Evolutionary conservation across 2,797 vertebrate genomes (phyloP), one percentile per base, ranked within the genome.

Genomic region (Cynodonichthys magdalenae): DNA sequence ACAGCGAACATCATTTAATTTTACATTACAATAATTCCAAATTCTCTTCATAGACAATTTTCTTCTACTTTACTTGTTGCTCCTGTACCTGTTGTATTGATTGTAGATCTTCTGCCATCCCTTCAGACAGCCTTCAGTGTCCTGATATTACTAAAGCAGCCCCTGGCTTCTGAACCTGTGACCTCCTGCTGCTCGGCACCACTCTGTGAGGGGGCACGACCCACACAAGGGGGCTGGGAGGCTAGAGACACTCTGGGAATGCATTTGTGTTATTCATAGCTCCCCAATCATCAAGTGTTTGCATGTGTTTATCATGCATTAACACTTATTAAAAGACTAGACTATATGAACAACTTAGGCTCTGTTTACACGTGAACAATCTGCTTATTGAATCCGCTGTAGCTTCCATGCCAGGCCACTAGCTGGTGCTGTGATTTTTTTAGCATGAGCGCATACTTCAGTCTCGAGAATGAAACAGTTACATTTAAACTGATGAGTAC

Each of bases 281-380:
- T 50, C 52, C 41, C 45, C 7, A 39, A 75, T 78, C 75, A 63
- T 66, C 68, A 67, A 74, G 68, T 64, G 59, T 69, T 77, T 87
- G 88, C 85, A 90, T 92, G 90, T 83, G 82, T 90, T 93, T 92
- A 90, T 82, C 90, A 92, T 90, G 84, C 80, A 90, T 93, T 91
- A 89, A 87, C 68, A 83, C 85, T 91, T 77, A 88, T 92, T 93
- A 89, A 74, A 76, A 71, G 59, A 49, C 47, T 71, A 70, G 63
- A 69, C 42, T 12, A 24, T 31, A 31, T 8, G 18, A 62, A 15
- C 11, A 15, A 54, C 46, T 62, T 64, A 58, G 50, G 46, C n/a
- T 66, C 53, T 63, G 60, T 27, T 20, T 14, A 10, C 19, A 27
- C 24, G 3, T 24, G 24, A 24, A 24, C 24, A 24, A 24, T 24